Evolutionary conservation across 2,888 invertebrate species (phyloP), one percentile per base, ranked within the genome.

Genomic region (Ormia ochracea): DNA sequence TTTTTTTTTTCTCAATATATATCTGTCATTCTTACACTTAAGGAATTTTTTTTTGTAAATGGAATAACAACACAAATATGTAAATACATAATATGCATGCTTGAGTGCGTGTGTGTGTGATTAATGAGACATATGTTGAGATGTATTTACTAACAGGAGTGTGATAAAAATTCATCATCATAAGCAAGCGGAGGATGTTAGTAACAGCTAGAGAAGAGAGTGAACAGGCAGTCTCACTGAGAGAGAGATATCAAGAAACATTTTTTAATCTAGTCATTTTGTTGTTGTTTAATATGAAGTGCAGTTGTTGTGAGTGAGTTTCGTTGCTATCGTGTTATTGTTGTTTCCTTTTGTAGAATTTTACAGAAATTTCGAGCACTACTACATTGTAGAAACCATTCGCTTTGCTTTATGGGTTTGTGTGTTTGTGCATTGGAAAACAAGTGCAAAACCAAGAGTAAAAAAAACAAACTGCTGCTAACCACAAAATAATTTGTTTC

Each of bases 321-420:
- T 21, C 31, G 31, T 58, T 58, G n/a, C 52, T 50, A 23, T 61
- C 45, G 36, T 41, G 31, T 58, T 58, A 17, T 59, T 50, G 31
- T 61, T 54, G 36, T n/a, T n/a, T n/a, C n/a, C 14, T 63, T 50
- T 45, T 9, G 31, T 41, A 70, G 79, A 80, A 66, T 50, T 72
- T 72, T 72, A 79, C 66, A 79, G 80, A 80, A 80, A 65, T 72
- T 80, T 80, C 80, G 56, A 72, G 63, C 59, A 74, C 28, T 41
- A 41, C 26, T 10, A 31, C n/a, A 31, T 28, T 14, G 10, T 28
- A 52, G 9, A 52, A 14, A 17, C 6, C 5, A 17, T n/a, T n/a
- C n/a, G n/a, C n/a, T n/a, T n/a, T n/a, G n/a, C n/a, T n/a, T n/a
- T n/a, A n/a, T 4, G 28, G 5, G 31, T 19, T 41, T 31, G 28